phyloP scores from a whole-genome alignment of 2,113 vertebrate genomes.

The Pitta sordida region DNA sequence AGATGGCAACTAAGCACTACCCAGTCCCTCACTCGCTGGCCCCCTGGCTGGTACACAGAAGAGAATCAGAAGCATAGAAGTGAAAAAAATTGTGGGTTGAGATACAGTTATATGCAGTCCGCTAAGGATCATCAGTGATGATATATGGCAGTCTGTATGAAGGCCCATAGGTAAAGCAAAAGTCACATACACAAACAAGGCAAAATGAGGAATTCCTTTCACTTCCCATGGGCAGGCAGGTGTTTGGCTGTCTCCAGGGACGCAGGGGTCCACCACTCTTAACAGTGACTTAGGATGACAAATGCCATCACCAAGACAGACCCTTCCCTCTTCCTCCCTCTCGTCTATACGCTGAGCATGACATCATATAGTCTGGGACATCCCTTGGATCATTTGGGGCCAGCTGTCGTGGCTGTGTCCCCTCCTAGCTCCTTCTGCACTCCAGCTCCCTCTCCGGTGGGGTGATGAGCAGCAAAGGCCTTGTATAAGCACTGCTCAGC shows the following conservation, averaged over 20 bases:
- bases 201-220: background rate
- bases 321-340: background rate
- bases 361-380: too few relatives aligned
- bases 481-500: background rate
- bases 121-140: too few relatives aligned
- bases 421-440: background rate
- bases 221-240: background rate
- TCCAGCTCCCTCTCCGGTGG: rapidly evolving
- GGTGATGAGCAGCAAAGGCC: background rate
- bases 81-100: background rate
- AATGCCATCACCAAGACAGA: rapidly evolving
- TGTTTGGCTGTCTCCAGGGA: background rate
- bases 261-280: background rate
- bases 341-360: background rate
- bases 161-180: background rate
- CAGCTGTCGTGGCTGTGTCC: background rate
- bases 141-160: too few relatives aligned
- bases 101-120: background rate
- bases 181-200: background rate
- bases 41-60: rapidly evolving
- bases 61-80: background rate
- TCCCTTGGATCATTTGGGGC: background rate
- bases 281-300: background rate
- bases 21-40: too few relatives aligned
- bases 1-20: background rate